Percentiles rank a stretch among this genome's conserved stretches.
Conservation (phyloP, 2,888 invertebrate species). For the Podabrus alpinus region DNA sequence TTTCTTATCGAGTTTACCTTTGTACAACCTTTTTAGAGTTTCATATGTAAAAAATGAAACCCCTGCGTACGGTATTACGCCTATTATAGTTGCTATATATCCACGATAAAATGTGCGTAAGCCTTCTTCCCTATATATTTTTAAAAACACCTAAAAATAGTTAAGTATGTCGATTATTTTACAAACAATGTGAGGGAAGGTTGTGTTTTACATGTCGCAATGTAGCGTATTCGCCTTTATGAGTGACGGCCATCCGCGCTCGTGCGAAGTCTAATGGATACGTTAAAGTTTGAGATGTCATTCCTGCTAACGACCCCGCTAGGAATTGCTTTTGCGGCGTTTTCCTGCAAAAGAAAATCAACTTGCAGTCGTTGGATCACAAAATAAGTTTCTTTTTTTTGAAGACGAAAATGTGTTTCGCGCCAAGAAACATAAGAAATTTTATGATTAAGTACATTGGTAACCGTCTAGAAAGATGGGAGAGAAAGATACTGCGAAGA, state of each 20-base stretch:
- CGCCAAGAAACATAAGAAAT: no score
- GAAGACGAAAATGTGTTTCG: no score
- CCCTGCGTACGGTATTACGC: slow-evolving; percentile 96
- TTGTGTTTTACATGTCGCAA: slow-evolving; percentile 58
- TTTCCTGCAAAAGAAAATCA: slow-evolving; percentile 37
- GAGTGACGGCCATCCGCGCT: slow-evolving; percentile 95
- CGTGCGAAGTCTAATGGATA: slow-evolving; percentile 97
- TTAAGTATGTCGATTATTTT: background rate
- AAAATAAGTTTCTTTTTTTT: no score
- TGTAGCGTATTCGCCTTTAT: slow-evolving; percentile 71
- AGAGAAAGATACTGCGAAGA: no score
- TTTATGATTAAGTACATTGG: no score
- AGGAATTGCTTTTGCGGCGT: slow-evolving; percentile 67
- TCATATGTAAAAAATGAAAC: slow-evolving; percentile 98
- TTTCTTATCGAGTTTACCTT: slow-evolving; percentile 60
- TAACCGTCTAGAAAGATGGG: no score
- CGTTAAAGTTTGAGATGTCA: slow-evolving; percentile 91
- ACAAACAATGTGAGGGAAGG: background rate
- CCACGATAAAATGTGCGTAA: slow-evolving; percentile 79
- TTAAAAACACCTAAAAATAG: slow-evolving; percentile 51
- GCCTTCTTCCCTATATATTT: slow-evolving; percentile 80
- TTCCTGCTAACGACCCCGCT: slow-evolving; percentile 94
- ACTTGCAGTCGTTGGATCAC: no score
- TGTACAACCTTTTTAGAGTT: slow-evolving; percentile 80
- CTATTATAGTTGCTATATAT: slow-evolving; percentile 86